Percentiles rank a stretch among this genome's conserved stretches.
These are phyloP conservation scores for Tapera naevia DNA, from an alignment of 2,797 vertebrate species.

Conservation along the genomic window DNA sequence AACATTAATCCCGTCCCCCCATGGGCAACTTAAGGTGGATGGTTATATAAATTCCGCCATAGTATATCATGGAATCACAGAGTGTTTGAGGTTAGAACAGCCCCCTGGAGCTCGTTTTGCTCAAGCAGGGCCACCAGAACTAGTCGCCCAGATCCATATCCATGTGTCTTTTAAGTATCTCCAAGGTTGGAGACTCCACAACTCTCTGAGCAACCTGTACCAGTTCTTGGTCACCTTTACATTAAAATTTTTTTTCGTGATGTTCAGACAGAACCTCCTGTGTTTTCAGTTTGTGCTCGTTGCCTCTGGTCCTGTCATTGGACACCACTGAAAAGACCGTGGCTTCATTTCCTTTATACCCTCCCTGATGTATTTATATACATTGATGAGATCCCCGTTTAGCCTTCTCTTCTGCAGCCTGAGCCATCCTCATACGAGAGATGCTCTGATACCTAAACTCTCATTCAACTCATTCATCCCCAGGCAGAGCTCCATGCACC, in stretches of 20 bases:
- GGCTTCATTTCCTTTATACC: background rate
- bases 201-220: background rate
- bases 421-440: background rate
- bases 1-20: background rate
- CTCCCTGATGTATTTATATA: background rate
- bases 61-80: background rate
- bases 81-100: background rate
- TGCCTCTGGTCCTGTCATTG: background rate
- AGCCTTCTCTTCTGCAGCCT: background rate
- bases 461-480: fast-evolving
- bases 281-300: background rate
- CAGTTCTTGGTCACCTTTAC: background rate
- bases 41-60: background rate
- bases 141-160: background rate
- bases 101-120: background rate
- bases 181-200: background rate
- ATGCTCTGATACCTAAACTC: background rate
- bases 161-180: background rate
- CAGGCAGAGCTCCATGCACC: background rate
- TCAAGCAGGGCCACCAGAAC: background rate
- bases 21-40: background rate
- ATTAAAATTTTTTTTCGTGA: background rate
- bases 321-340: background rate
- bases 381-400: background rate
- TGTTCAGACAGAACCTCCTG: background rate